Percentiles rank a stretch among this genome's conserved stretches.
These are phyloP conservation scores for Ladona fulva DNA, from an alignment of 1,140 invertebrate genomes.

Conservation along the genomic window DNA sequence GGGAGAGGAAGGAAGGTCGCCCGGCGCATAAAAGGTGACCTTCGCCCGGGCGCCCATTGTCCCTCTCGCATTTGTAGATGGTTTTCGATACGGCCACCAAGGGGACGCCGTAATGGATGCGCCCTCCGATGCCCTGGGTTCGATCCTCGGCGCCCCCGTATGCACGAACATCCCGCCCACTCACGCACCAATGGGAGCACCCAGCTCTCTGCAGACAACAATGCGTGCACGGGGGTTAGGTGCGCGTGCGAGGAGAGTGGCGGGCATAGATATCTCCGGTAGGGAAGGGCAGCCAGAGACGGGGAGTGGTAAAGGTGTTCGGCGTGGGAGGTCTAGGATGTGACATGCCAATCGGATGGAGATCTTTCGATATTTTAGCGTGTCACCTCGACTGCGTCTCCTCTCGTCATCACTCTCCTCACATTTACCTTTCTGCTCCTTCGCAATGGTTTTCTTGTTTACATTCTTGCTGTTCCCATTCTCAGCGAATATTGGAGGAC, in stretches of 20 bases:
- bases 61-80: slow-evolving; percentile 3
- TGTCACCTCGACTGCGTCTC: background rate
- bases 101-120: background rate
- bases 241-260: background rate
- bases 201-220: background rate
- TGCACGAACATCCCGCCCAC: background rate
- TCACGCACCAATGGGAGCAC: background rate
- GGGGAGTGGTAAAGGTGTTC: background rate
- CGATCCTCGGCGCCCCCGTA: background rate
- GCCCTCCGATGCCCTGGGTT: background rate
- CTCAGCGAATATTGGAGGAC: too few species aligned
- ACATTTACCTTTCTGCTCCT: background rate
- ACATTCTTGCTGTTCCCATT: too few species aligned
- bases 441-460: background rate
- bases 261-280: background rate
- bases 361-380: slow-evolving; percentile 1
- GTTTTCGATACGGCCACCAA: background rate
- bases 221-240: background rate
- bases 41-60: slow-evolving; percentile 4
- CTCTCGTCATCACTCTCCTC: background rate
- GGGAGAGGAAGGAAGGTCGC: background rate
- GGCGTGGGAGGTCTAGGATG: background rate
- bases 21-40: background rate
- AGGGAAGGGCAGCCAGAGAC: background rate
- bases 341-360: slow-evolving; percentile 7